phyloP scores from a whole-genome alignment of 2,888 invertebrate species.

The Horisme vitalbata region DNA sequence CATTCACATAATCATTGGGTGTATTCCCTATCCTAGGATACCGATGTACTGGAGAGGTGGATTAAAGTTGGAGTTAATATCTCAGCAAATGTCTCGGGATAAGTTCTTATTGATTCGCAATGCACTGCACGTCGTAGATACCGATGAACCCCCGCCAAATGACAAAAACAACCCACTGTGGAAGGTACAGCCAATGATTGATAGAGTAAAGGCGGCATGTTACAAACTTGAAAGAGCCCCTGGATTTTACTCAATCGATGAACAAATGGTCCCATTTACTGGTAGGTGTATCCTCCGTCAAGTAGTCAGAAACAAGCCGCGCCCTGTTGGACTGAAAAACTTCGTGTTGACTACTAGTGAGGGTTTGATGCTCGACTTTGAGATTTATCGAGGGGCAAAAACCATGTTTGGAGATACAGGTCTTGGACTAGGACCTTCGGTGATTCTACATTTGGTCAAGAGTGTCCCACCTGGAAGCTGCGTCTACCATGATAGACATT shows the following conservation, averaged over 20 bases:
- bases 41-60: constrained; percentile 16
- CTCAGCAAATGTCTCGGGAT: constrained; percentile 12
- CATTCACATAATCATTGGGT: too few relatives aligned
- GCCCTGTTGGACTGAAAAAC: constrained; percentile 33
- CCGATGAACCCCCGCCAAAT: constrained; percentile 2
- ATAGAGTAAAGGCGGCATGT: constrained; percentile 25
- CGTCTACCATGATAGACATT: constrained; percentile 34
- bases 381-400: constrained; percentile 26
- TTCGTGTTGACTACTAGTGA: constrained; percentile 30
- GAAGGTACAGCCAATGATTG: constrained; percentile 29
- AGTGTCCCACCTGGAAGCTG: too few relatives aligned
- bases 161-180: constrained; percentile 20
- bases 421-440: too few relatives aligned
- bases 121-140: constrained; percentile 21
- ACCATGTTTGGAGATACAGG: constrained; percentile 17
- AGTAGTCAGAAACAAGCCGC: constrained; percentile 28
- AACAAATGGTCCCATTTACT: constrained; percentile 12
- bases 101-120: constrained; percentile 15
- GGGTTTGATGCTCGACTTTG: constrained; percentile 35
- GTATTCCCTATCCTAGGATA: constrained; percentile 12
- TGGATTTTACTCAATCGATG: constrained; percentile 21
- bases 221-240: constrained; percentile 27
- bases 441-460: too few relatives aligned
- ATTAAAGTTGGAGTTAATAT: constrained; percentile 9
- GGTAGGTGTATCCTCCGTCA: constrained; percentile 30